Evolutionary conservation across 1,140 invertebrate species (phyloP), one percentile per base, ranked within the genome.

Genomic region (Macrobrachium rosenbergii): DNA sequence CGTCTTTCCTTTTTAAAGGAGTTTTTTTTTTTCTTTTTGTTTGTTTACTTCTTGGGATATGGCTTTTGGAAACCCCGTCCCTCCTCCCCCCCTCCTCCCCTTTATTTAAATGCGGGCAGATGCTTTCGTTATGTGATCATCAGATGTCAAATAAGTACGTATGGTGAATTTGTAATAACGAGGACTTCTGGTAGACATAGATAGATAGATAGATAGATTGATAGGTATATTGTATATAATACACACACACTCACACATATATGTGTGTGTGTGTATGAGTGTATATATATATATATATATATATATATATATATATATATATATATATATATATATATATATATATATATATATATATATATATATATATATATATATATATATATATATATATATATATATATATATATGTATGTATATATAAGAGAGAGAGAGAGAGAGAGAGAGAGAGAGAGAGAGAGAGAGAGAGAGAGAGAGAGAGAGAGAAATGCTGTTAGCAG

Each of bases 271-370:
- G 37, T 73, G 37, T 73, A 73, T 78, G 21, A 23, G 37, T 73
- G 21, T 73, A 73, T 73, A 73, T 73, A 73, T 73, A 73, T 73
- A 73, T 73, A 73, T 73, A 73, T 23, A 73, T 73, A 73, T 23
- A 73, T 21, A 73, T 73, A 73, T 73, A 73, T 73, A 73, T 73
- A 73, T 37, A 73, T 73, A 73, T 78, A 73, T 23, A 73, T 73
- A 73, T 73, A 73, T 73, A 73, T 73, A 2, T 23, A 23, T 73
- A 23, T 73, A 23, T 23, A 23, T 73, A 23, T 73, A 23, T 73
- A 2, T 73, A 23, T 73, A 23, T 73, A 23, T 73, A 73, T 73
- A 2, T 73, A 73, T 73, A 73, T 78, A 79, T 79, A 59, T 79
- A 58, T 59, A 73, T 23, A 73, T 21, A 73, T 73, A 73, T 73